Evolutionary conservation across 2,113 vertebrate genomes (phyloP).

Genomic region (Struthio camelus): DNA sequence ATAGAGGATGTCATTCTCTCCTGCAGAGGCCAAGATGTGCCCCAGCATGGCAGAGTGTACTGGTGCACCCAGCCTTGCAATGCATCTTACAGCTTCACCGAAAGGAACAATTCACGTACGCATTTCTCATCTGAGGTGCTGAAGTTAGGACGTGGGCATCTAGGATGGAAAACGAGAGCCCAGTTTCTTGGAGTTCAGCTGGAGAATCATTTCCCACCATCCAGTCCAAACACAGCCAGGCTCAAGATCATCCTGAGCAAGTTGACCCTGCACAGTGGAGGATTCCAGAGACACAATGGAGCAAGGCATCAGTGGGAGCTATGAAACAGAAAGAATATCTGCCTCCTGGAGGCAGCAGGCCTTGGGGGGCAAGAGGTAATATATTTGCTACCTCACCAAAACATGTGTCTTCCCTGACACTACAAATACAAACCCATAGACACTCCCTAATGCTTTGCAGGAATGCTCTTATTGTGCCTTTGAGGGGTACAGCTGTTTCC

Average conservation of each 20-base stretch:
- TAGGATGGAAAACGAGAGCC: background rate
- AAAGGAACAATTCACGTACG: background rate
- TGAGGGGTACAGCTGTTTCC: background rate
- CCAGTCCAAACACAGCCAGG: background rate
- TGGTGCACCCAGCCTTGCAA: background rate
- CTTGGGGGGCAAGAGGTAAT: background rate
- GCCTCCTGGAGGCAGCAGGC: background rate
- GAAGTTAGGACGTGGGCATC: background rate
- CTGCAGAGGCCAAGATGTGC: background rate
- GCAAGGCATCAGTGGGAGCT: background rate
- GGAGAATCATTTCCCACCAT: background rate
- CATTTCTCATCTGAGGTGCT: background rate
- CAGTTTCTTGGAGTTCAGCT: background rate
- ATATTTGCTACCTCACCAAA: background rate
- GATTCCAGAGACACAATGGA: background rate
- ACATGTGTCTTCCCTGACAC: background rate
- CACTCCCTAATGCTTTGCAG: background rate
- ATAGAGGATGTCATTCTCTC: accelerated
- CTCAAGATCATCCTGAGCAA: background rate
- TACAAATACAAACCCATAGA: background rate
- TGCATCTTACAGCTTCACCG: background rate
- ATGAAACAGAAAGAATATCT: background rate
- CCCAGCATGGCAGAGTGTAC: background rate
- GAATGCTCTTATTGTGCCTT: constrained; percentile 12
- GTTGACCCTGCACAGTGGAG: background rate